A percentile compares a stretch with the other conserved stretches of the same genome.
Evolutionary conservation across 2,888 invertebrate genomes (phyloP).

Genomic region (Torymus aiolomorphi): DNA sequence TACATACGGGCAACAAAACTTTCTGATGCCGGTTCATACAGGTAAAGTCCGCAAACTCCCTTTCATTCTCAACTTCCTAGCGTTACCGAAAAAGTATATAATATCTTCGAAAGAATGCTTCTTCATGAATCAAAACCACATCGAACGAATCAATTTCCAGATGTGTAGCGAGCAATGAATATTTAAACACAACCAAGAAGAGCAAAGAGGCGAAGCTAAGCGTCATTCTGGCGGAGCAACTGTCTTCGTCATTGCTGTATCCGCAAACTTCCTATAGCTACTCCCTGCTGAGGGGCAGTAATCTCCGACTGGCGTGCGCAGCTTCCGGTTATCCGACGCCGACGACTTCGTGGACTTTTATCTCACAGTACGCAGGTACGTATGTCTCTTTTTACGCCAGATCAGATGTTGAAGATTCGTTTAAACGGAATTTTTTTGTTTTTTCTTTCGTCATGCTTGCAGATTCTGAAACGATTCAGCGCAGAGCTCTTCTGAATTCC

Average conservation of each 20-base stretch:
- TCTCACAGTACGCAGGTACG: slow-evolving; percentile 68
- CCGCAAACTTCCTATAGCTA: slow-evolving; percentile 70
- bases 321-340: slow-evolving; percentile 75
- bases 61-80: no score
- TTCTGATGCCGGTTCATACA: slow-evolving; percentile 77
- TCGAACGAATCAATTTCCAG: slow-evolving; percentile 61
- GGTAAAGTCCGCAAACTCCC: slow-evolving; percentile 65
- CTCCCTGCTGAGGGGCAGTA: slow-evolving; percentile 73
- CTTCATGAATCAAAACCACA: background rate
- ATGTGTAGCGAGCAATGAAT: slow-evolving; percentile 73
- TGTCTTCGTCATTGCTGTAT: slow-evolving; percentile 61
- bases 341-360: slow-evolving; percentile 73
- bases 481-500: slow-evolving; percentile 66
- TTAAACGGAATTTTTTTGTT: background rate
- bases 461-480: slow-evolving; percentile 15
- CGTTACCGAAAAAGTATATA: no score
- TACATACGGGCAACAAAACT: slow-evolving; percentile 76
- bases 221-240: slow-evolving; percentile 58
- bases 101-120: no score
- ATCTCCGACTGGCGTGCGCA: slow-evolving; percentile 76
- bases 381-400: slow-evolving; percentile 20
- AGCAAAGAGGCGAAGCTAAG: slow-evolving; percentile 73
- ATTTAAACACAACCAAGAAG: slow-evolving; percentile 72
- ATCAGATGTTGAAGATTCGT: slow-evolving; percentile 2
- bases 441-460: background rate